These are phyloP conservation scores for Notechis scutatus DNA, from an alignment of 2,113 vertebrate genomes.

Conservation along the genomic window DNA sequence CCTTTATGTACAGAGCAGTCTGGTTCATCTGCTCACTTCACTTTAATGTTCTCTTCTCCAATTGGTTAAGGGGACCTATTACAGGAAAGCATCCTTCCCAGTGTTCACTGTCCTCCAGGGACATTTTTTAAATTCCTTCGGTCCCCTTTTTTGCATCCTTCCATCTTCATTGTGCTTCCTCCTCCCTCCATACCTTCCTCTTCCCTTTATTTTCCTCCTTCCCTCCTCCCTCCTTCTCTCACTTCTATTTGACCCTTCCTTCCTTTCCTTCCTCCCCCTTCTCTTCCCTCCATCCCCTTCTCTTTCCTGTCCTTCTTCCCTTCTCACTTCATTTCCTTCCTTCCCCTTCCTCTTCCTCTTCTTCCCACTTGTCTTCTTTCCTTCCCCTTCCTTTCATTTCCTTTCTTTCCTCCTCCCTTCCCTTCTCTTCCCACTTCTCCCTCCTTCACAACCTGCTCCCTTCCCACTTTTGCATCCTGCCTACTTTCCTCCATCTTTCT, in stretches of 20 bases:
- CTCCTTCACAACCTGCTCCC: neutral
- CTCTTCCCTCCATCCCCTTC: neutral
- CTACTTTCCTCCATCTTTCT: neutral
- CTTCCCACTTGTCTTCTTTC: neutral
- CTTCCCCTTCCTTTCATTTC: neutral
- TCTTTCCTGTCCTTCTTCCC: neutral
- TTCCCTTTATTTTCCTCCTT: neutral
- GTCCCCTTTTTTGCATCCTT: neutral
- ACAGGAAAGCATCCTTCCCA: neutral
- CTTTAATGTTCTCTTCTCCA: neutral
- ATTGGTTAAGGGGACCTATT: neutral
- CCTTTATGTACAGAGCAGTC: neutral
- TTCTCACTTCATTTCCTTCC: too few relatives aligned
- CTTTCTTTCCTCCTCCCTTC: too few relatives aligned
- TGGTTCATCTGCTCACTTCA: neutral
- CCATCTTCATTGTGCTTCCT: neutral
- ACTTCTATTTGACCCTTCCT: too few relatives aligned
- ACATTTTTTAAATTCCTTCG: neutral
- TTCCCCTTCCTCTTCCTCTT: too few relatives aligned
- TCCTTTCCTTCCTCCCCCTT: neutral
- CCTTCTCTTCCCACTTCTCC: neutral
- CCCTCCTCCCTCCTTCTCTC: neutral
- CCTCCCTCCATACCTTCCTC: neutral
- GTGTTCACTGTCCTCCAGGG: neutral
- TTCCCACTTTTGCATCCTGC: neutral